Percentiles rank a stretch among this genome's conserved stretches.
These are phyloP conservation scores for Sinocyclocheilus grahami DNA, from an alignment of 2,113 vertebrate genomes.

Conservation along the genomic window DNA sequence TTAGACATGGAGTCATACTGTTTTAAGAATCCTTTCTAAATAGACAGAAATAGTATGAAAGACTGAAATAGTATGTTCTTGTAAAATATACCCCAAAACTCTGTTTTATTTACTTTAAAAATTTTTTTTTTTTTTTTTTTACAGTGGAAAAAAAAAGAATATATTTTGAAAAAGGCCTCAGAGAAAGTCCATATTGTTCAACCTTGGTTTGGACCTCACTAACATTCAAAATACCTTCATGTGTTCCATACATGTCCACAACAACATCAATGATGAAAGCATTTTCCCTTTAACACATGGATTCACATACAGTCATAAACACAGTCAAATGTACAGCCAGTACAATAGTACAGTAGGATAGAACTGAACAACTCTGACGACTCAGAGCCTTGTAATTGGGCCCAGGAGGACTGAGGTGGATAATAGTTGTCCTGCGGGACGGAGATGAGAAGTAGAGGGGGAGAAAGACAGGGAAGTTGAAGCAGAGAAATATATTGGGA, in stretches of 20 bases:
- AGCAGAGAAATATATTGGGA: slow-evolving; percentile 48
- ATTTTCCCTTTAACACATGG: background rate
- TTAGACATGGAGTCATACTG: background rate
- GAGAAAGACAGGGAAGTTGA: slow-evolving; percentile 53
- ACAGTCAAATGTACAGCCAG: slow-evolving; percentile 37
- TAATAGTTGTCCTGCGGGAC: slow-evolving; percentile 53
- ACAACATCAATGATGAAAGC: background rate
- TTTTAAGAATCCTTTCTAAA: background rate
- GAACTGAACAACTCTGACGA: slow-evolving; percentile 45
- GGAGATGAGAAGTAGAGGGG: slow-evolving; percentile 36
- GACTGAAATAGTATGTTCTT: too few species aligned
- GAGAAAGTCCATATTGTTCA: background rate
- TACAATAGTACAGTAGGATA: slow-evolving; percentile 36
- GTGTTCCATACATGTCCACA: background rate
- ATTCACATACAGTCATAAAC: slow-evolving; percentile 5
- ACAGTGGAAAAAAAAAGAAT: background rate
- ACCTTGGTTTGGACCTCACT: background rate
- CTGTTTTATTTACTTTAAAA: too few species aligned
- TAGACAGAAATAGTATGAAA: too few species aligned
- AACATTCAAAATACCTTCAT: background rate
- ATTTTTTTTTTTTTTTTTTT: background rate
- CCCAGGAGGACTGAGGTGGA: slow-evolving; percentile 54
- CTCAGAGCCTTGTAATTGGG: slow-evolving; percentile 56
- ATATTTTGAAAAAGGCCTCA: background rate
- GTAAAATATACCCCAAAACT: too few species aligned